These are phyloP conservation scores for Hippocampus barbouri DNA, from an alignment of 2,113 vertebrate species.

Conservation along the genomic window DNA sequence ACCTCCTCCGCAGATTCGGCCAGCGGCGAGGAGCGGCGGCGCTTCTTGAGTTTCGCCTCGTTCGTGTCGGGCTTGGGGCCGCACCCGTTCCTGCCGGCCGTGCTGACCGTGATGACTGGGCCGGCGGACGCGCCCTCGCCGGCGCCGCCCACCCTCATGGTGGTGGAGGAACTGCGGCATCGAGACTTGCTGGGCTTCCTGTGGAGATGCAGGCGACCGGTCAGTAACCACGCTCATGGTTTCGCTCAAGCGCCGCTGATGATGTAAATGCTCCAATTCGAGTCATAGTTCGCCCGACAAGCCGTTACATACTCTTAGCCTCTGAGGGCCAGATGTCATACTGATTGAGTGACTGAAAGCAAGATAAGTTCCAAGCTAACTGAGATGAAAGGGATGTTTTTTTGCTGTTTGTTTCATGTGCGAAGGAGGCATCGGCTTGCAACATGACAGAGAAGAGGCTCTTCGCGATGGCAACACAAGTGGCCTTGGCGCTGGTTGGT, in stretches of 20 bases:
- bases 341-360: too few relatives aligned
- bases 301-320: too few relatives aligned
- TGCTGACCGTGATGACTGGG: conserved; percentile 56
- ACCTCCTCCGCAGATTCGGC: conserved; percentile 54
- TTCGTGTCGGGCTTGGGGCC: conserved; percentile 67
- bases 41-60: conserved; percentile 66
- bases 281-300: too few relatives aligned
- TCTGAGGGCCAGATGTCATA: too few relatives aligned
- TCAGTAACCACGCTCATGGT: background rate
- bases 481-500: conserved; percentile 76
- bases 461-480: conserved; percentile 70
- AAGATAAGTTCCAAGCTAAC: too few relatives aligned
- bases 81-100: conserved; percentile 63
- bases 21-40: conserved; percentile 42
- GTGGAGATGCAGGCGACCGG: conserved; percentile 69
- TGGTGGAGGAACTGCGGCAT: conserved; percentile 69
- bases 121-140: conserved; percentile 31
- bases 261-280: too few relatives aligned
- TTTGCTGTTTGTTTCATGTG: background rate
- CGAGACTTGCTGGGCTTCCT: conserved; percentile 72
- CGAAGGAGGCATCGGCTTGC: conserved; percentile 49
- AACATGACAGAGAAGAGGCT: conserved; percentile 69
- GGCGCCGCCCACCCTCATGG: conserved; percentile 44
- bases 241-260: too few relatives aligned
- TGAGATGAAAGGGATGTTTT: too few relatives aligned